These are phyloP conservation scores for Phengaris alcon DNA, from an alignment of 2,888 invertebrate species.

Conservation along the genomic window DNA sequence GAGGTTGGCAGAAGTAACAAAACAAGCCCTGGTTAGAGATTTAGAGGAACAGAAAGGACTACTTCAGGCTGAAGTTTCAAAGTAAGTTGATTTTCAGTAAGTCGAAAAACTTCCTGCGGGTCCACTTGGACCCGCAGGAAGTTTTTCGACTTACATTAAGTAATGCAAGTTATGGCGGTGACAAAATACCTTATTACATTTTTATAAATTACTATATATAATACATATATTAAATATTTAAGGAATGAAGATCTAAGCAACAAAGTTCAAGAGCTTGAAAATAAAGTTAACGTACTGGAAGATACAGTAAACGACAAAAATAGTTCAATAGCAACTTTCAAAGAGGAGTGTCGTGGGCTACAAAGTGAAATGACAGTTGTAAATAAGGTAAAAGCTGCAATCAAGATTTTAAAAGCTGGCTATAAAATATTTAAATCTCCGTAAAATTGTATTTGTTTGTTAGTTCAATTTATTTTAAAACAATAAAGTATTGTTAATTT, in stretches of 20 bases:
- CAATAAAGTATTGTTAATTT: conserved; percentile 28
- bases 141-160: too few relatives aligned
- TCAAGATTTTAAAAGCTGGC: background rate
- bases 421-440: background rate
- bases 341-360: conserved; percentile 85
- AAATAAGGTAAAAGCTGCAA: conserved; percentile 78
- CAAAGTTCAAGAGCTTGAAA: conserved; percentile 76
- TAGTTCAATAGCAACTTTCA: conserved; percentile 83
- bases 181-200: too few relatives aligned
- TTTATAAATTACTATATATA: too few relatives aligned
- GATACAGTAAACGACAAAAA: conserved; percentile 83
- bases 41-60: conserved; percentile 82
- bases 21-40: conserved; percentile 80
- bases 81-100: conserved; percentile 55
- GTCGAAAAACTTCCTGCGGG: too few relatives aligned
- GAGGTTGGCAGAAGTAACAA: conserved; percentile 82
- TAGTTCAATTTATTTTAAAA: background rate
- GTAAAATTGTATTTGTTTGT: background rate
- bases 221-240: background rate
- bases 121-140: too few relatives aligned
- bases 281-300: conserved; percentile 79
- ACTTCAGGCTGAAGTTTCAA: conserved; percentile 78
- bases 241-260: conserved; percentile 46
- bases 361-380: conserved; percentile 90
- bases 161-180: too few relatives aligned